Evolutionary conservation across 2,797 vertebrate species (phyloP), one percentile per base, ranked within the genome.

Genomic region (Rhadinocentrus ornatus): DNA sequence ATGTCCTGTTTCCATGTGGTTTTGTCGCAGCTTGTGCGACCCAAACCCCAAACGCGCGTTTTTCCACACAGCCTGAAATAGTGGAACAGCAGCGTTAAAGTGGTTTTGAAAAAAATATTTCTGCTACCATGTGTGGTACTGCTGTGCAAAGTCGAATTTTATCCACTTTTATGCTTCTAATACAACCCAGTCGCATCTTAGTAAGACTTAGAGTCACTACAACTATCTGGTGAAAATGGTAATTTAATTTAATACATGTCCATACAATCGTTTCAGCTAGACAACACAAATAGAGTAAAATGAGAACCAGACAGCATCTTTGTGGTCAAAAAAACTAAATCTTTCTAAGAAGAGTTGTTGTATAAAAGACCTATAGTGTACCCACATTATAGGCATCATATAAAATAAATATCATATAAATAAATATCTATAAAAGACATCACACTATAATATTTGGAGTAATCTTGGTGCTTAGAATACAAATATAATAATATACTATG

Each of bases 31-130:
- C 78, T 71, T 85, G 80, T 91, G 86, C 84, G 88, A 90, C 85
- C 88, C 88, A 90, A 92, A 89, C 88, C 82, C 78, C 81, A 89
- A 92, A 90, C 78, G 88, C 62, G 67, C 72, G n/a, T 87, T 88
- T 90, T 86, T 92, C 87, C 86, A 86, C 85, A 85, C 75, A 61
- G 72, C 73, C 83, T 88, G 76, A 88, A 78, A 80, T 86, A 86
- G 82, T 86, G 85, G 86, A 83, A 88, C 90, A 86, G 68, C 77
- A 86, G 77, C 73, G 69, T 79, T 72, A 26, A 58, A 77, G 62
- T 58, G 77, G 62, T 80, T 84, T 82, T 63, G 31, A 60, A 82
- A 85, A 88, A 90, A 78, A 86, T 71, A 80, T 73, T 56, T 76
- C 68, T 65, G 75, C 75, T 78, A 86, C 76, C 67, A 77, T 85